Percentiles rank a stretch among this genome's conserved stretches.
These are phyloP conservation scores for Tanypteryx hageni DNA, from an alignment of 2,888 invertebrate genomes.

Conservation along the genomic window DNA sequence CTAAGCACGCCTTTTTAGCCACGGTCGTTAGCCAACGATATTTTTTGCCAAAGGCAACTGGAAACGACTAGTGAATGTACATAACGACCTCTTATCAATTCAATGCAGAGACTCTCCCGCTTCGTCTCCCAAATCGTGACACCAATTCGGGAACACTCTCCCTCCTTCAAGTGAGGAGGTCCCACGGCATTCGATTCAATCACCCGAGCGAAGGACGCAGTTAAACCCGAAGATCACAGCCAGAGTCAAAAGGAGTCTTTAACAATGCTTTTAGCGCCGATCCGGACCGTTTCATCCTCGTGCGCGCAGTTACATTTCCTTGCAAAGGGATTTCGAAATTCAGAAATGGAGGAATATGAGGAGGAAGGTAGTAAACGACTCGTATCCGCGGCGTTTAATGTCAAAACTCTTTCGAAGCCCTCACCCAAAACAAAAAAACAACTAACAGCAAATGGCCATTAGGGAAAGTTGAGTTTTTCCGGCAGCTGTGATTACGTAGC, in stretches of 20 bases:
- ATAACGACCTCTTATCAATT: conserved; percentile 62
- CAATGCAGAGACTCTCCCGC: conserved; percentile 34
- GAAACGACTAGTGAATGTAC: conserved; percentile 45
- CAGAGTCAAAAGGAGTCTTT: conserved; percentile 18
- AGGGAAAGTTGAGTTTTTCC: background rate
- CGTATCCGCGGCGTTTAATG: conserved; percentile 5
- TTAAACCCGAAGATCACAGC: conserved; percentile 45
- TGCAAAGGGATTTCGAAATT: conserved; percentile 21
- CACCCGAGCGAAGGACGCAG: conserved; percentile 51
- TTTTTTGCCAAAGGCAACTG: background rate
- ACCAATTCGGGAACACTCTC: background rate
- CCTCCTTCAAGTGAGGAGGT: background rate
- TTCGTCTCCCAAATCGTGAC: conserved; percentile 24
- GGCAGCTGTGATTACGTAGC: background rate
- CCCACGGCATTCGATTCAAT: conserved; percentile 33
- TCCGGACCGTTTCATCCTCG: conserved; percentile 45
- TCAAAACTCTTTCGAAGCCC: background rate
- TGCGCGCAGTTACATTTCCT: background rate
- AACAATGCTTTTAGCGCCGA: conserved; percentile 42
- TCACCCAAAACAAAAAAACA: background rate
- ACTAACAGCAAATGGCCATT: conserved; percentile 1
- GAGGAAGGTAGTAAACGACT: conserved; percentile 12
- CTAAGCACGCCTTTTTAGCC: conserved; percentile 10
- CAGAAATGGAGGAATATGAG: background rate
- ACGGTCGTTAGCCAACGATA: conserved; percentile 19